These are phyloP conservation scores for Spinus olivaceus DNA, from an alignment of 2,797 vertebrate genomes.

Conservation along the genomic window DNA sequence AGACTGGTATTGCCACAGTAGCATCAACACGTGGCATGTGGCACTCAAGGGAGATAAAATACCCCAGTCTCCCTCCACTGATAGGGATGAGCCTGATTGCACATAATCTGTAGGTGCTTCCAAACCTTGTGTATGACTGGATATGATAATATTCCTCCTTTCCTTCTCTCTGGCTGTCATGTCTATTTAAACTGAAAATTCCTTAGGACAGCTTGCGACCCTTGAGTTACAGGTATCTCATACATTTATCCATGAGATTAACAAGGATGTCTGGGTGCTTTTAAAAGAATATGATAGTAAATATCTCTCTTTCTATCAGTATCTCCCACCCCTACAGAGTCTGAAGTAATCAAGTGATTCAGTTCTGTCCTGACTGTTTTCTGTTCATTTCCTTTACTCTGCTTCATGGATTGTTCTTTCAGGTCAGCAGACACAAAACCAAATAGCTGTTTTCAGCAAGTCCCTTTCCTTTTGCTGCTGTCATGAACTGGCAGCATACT, in stretches of 20 bases:
- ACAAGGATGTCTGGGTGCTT: not conserved
- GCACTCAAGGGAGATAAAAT: not conserved
- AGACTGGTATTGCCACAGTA: not conserved
- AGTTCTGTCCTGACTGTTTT: not conserved
- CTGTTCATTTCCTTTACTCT: not conserved
- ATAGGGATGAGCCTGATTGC: not conserved
- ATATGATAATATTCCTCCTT: conserved; percentile 3
- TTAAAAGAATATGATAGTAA: not conserved
- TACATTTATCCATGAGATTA: not conserved
- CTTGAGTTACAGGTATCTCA: not conserved
- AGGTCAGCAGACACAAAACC: not conserved
- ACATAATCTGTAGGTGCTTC: not conserved
- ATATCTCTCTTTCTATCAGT: not conserved
- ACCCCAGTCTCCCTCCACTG: not conserved
- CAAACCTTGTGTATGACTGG: not conserved
- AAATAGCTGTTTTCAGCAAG: not conserved
- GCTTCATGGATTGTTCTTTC: not conserved
- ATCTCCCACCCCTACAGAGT: not conserved
- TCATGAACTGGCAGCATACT: not conserved
- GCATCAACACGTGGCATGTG: rapidly evolving
- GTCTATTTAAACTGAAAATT: conserved; percentile 16
- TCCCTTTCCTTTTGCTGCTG: not conserved
- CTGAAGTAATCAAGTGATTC: not conserved
- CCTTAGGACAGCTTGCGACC: not conserved
- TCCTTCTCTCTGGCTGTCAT: not conserved